Conservation (phyloP, 2,797 vertebrate species). For the Okamejei kenojei region DNA sequence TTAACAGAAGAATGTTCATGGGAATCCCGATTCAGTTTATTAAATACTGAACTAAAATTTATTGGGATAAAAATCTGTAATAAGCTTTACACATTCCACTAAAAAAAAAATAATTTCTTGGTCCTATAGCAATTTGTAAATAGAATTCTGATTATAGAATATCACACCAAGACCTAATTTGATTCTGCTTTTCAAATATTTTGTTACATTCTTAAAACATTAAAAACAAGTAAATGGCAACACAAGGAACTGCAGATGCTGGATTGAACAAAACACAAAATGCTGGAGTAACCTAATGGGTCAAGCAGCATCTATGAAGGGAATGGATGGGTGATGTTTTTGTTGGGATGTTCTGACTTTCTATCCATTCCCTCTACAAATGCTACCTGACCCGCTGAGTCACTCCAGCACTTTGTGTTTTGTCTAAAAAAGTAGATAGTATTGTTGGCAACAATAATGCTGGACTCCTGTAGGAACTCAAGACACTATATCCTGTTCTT, state of each 20-base stretch:
- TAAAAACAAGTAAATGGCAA: neutral
- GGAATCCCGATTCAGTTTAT: neutral
- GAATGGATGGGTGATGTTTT: too few species aligned
- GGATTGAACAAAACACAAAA: too few species aligned
- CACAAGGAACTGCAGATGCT: too few species aligned
- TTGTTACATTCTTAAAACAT: neutral
- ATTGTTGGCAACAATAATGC: neutral
- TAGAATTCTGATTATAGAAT: neutral
- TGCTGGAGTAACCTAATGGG: too few species aligned
- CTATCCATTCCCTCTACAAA: too few species aligned
- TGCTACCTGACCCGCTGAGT: too few species aligned
- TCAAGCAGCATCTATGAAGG: too few species aligned
- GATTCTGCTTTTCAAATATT: neutral
- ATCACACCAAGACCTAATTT: neutral
- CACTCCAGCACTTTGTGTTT: too few species aligned
- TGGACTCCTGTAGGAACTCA: neutral
- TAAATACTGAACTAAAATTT: neutral
- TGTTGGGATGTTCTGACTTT: too few species aligned
- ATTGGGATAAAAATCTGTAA: neutral
- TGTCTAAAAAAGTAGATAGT: neutral
- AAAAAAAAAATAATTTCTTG: neutral
- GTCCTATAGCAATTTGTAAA: neutral
- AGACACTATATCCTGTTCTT: neutral
- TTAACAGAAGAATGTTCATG: neutral
- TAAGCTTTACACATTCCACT: neutral